These are phyloP conservation scores for Isoperla grammatica DNA, from an alignment of 2,888 invertebrate genomes.

Conservation along the genomic window DNA sequence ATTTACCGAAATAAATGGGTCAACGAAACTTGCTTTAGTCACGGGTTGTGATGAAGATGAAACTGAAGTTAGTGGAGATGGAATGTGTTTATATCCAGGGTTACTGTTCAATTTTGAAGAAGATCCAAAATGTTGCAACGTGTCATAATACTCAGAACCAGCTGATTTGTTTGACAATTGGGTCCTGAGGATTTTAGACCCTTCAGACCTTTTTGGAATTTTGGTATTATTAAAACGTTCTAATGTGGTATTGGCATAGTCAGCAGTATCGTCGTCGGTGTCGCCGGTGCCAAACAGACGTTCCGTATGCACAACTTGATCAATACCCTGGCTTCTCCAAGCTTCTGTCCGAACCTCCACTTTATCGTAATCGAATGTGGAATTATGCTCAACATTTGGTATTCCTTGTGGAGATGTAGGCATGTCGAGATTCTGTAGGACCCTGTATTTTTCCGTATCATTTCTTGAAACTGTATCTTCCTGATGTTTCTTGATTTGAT, in stretches of 20 bases:
- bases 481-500: constrained; percentile 9
- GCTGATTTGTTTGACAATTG: constrained; percentile 22
- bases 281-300: constrained; percentile 32
- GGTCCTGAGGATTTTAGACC: constrained; percentile 25
- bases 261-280: constrained; percentile 16
- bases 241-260: background rate
- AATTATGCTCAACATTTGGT: constrained; percentile 35
- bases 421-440: constrained; percentile 50
- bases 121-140: constrained; percentile 73
- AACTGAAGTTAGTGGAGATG: constrained; percentile 30
- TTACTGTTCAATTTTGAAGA: constrained; percentile 59
- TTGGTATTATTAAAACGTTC: constrained; percentile 7
- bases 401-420: constrained; percentile 32
- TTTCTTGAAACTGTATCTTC: constrained; percentile 43
- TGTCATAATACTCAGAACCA: constrained; percentile 62
- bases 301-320: constrained; percentile 67
- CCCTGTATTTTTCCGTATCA: constrained; percentile 51
- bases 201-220: background rate
- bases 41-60: constrained; percentile 33
- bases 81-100: constrained; percentile 63
- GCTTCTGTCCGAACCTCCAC: constrained; percentile 73
- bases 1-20: constrained; percentile 48
- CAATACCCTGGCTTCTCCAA: constrained; percentile 74
- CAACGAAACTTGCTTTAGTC: constrained; percentile 29
- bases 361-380: constrained; percentile 60